Base-by-base conservation (phyloP, 2,113 vertebrate genomes). In the Felis chaus region DNA sequence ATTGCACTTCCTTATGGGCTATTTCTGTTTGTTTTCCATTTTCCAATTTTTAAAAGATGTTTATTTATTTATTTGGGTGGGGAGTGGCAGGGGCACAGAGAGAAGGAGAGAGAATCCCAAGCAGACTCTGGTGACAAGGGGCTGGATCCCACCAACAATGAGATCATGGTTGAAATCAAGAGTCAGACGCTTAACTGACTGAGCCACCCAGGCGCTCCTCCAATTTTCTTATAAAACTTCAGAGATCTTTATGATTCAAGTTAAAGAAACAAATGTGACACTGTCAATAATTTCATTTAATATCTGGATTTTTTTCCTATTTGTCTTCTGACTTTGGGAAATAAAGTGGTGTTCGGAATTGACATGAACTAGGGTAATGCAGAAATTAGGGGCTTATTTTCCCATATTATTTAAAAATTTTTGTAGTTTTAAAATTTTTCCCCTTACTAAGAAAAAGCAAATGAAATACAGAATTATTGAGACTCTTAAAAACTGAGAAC, bases 181-280 rank as follows among this genome's bases (percentile, higher is more conserved):
- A 61, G 57, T 61, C 3, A 8, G 8, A 61, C 3, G 21, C 3
- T 23, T 61, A 61, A 61, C 18, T 21, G 7, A 61, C 57, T 61
- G 21, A 23, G 57, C 57, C 57, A 23, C 21, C 57, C 57, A 61
- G 57, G 21, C 2, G 3, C 21, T 19, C 55, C 19, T 89, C 31
- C 11, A 39, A 6, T 68, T 93, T 95, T 83, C 68, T 82, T 41
- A 87, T 39, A 86, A 81, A 86, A 66, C 63, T 90, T 96, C 50
- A 69, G 5, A 97, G 23, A 29, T 85, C 80, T 78, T 41, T 23
- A 18, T 89, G 80, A 86, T 36, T 90, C 45, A 80, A 45, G 68
- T 78, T 88, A 82, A 90, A 89, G 14, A 94, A 81, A 21, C 31
- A 80, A 65, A 41, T 55, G 19, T 90, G 80, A 79, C 36, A 7